Conservation (phyloP, 2,888 invertebrate species). For the Tetramorium bicarinatum region DNA sequence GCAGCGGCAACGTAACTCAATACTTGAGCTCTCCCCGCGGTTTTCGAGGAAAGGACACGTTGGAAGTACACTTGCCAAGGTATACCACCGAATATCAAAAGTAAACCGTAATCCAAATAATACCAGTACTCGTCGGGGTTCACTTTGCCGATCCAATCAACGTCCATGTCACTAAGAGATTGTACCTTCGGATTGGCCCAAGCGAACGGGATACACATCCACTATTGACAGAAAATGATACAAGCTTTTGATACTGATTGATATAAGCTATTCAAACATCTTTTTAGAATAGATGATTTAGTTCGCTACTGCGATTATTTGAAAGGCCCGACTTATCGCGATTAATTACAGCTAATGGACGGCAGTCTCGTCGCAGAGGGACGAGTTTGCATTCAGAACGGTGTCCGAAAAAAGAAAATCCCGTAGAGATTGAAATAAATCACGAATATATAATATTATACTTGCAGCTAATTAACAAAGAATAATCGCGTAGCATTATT, state of each 20-base stretch:
- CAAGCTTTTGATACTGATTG: not conserved
- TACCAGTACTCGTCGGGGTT: conserved; percentile 91
- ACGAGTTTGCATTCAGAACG: conserved; percentile 30
- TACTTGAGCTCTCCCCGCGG: conserved; percentile 96
- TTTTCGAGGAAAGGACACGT: conserved; percentile 98
- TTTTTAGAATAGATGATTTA: not conserved
- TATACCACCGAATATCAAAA: conserved; percentile 97
- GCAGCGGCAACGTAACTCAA: conserved; percentile 98
- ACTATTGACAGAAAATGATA: conserved; percentile 86
- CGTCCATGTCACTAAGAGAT: conserved; percentile 93
- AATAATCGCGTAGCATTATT: not conserved
- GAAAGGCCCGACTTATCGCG: conserved; percentile 46
- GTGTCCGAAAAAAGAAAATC: not conserved
- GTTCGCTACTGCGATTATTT: conserved; percentile 1
- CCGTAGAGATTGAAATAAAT: not conserved
- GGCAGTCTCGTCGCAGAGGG: not conserved
- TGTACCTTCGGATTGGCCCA: conserved; percentile 95
- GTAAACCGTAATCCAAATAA: conserved; percentile 95
- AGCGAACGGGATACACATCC: conserved; percentile 99
- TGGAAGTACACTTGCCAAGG: conserved; percentile 99
- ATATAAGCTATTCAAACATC: not conserved
- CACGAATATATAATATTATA: not conserved
- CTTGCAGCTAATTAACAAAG: not conserved
- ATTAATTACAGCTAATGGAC: conserved; percentile 67
- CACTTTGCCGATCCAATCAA: conserved; percentile 96